These are phyloP conservation scores for Abscondita cerata DNA, from an alignment of 2,888 invertebrate genomes.

Conservation along the genomic window DNA sequence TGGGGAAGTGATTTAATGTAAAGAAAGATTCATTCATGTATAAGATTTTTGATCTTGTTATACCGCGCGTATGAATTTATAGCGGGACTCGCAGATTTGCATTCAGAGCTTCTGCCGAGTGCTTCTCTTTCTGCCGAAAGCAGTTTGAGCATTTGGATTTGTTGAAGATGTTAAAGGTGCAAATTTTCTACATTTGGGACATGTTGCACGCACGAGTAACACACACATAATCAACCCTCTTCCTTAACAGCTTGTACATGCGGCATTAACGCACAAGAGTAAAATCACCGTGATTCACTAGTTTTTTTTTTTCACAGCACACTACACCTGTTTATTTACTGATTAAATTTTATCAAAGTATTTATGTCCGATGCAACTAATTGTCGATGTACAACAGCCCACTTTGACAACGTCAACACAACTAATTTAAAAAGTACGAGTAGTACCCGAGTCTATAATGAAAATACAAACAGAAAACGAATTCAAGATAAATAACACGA, in stretches of 20 bases:
- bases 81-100: conserved; percentile 83
- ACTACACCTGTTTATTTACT: conserved; percentile 26
- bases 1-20: too few species aligned
- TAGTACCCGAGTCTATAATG: background rate
- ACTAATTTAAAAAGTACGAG: conserved; percentile 2
- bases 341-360: background rate
- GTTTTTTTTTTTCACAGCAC: conserved; percentile 17
- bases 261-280: conserved; percentile 19
- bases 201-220: conserved; percentile 52
- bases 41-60: conserved; percentile 18
- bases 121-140: conserved; percentile 97
- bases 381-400: background rate
- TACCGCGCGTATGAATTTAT: conserved; percentile 22
- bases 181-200: conserved; percentile 94
- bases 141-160: conserved; percentile 99
- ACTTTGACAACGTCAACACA: conserved; percentile 11
- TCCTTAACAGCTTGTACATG: conserved; percentile 34
- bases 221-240: conserved; percentile 41
- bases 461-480: too few species aligned
- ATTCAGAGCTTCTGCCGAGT: conserved; percentile 95
- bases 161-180: conserved; percentile 98
- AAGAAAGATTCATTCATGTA: conserved; percentile 5
- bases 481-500: too few species aligned
- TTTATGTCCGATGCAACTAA: background rate
- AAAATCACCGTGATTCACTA: conserved; percentile 29